Evolutionary conservation across 1,140 invertebrate species (phyloP).

Genomic region (Ceratosolen solmsi): DNA sequence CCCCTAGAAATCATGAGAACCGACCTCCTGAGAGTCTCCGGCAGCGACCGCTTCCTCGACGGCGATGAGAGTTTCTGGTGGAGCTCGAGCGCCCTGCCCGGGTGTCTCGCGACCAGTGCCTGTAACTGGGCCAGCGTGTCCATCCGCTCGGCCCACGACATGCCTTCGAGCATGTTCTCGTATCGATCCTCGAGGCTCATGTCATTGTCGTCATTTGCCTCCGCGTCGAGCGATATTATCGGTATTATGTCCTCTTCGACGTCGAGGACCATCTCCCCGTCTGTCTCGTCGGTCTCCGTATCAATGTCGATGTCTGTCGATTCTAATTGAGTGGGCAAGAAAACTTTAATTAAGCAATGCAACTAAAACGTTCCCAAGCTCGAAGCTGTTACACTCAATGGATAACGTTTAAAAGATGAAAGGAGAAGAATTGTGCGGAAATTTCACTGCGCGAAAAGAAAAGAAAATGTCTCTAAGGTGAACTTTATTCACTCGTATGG

Average conservation of each 20-base stretch:
- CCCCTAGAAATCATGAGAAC: neutral
- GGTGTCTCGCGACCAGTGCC: conserved; percentile 86
- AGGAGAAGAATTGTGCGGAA: too few species aligned
- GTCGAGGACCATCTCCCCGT: conserved; percentile 79
- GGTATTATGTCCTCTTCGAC: conserved; percentile 71
- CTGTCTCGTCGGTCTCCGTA: conserved; percentile 86
- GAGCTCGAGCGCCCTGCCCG: conserved; percentile 90
- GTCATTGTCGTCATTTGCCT: conserved; percentile 63
- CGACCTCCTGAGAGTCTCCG: conserved; percentile 76
- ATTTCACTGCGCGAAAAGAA: too few species aligned
- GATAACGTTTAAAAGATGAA: too few species aligned
- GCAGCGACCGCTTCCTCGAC: conserved; percentile 85
- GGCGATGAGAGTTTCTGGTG: conserved; percentile 95
- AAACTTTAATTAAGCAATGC: too few species aligned
- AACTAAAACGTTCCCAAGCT: too few species aligned
- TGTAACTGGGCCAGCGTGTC: conserved; percentile 84
- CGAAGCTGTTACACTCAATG: too few species aligned
- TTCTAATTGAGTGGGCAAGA: conserved; percentile 67
- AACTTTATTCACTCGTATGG: too few species aligned
- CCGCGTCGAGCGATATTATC: conserved; percentile 50
- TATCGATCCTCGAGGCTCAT: conserved; percentile 74
- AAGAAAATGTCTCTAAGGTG: too few species aligned
- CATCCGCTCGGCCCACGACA: conserved; percentile 86
- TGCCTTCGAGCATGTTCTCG: conserved; percentile 81
- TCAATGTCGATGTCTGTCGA: conserved; percentile 87